Base-by-base conservation (phyloP, 2,113 vertebrate genomes). In the Cricetomys ansorgei region DNA sequence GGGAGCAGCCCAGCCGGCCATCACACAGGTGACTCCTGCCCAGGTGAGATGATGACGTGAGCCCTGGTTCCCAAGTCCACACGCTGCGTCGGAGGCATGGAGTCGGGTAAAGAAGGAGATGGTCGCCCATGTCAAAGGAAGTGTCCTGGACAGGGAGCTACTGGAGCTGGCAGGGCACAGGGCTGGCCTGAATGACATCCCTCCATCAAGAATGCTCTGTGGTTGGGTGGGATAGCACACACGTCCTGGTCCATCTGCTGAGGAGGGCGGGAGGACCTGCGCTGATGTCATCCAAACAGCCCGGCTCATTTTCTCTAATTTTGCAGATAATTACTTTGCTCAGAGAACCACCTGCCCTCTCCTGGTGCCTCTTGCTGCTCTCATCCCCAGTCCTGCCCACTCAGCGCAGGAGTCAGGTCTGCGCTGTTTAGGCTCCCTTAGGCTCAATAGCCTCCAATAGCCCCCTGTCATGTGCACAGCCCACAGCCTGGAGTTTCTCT, bases 241-340 rank as follows among this genome's bases (percentile, higher is more conserved):
- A 19, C 55, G 75, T 93, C 57, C 79, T 31, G 64, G 48, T 79
- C 17, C 7, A 6, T 43, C 65, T 92, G 69, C 88, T 62, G 34
- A 83, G 67, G 88, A 95, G 10, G 55, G 53, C 43, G 93, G 84
- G 59, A 88, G 73, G 79, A n/a, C 88, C 5, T 16, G 40, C 53
- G 90, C 53, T 97, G 96, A 98, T 53, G 80, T 96, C 97, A 97
- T 94, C 65, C 69, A 92, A 75, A 94, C 34, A 73, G 50, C 88
- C 34, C 48, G 57, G 93, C 67, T 96, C 84, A 96, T 97, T 96
- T 67, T 79, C 69, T 70, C 90, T 96, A 80, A 96, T 96, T 97
- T 94, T 92, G 70, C 77, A 88, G 89, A 85, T 76, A 97, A 96
- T 96, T 94, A 95, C 79, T 97, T 91, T 95, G 70, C 86, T 96